phyloP scores from a whole-genome alignment of 2,113 vertebrate species.

The Tor tambroides region DNA sequence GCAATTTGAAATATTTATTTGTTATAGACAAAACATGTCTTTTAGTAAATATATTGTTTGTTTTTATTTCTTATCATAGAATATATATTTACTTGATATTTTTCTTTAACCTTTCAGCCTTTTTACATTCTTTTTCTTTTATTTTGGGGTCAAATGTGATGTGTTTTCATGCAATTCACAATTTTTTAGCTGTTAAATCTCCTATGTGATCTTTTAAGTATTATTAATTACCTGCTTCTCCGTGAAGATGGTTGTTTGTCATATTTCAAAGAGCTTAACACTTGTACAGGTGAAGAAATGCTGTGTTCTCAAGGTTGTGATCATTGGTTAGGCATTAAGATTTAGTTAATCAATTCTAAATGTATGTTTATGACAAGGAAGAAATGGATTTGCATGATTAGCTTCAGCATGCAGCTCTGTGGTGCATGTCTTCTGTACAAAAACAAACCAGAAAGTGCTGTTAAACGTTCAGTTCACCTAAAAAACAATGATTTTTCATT shows the following conservation, averaged over 20 bases:
- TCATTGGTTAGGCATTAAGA: neutral
- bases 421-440: neutral
- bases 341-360: conserved; percentile 11
- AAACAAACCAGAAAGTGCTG: neutral
- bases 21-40: no score
- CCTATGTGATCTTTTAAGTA: no score
- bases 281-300: neutral
- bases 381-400: conserved; percentile 1
- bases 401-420: neutral
- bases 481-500: neutral
- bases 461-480: neutral
- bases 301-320: neutral
- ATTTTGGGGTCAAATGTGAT: neutral
- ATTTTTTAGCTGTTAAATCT: no score
- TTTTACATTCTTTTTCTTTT: neutral
- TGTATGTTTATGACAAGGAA: neutral
- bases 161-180: no score
- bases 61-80: no score
- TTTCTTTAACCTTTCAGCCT: no score
- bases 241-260: neutral
- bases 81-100: no score
- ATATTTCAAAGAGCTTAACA: neutral
- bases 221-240: no score
- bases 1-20: no score
- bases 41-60: no score